phyloP scores from a whole-genome alignment of 2,888 invertebrate species.

The Lordiphosa fenestrarum region DNA sequence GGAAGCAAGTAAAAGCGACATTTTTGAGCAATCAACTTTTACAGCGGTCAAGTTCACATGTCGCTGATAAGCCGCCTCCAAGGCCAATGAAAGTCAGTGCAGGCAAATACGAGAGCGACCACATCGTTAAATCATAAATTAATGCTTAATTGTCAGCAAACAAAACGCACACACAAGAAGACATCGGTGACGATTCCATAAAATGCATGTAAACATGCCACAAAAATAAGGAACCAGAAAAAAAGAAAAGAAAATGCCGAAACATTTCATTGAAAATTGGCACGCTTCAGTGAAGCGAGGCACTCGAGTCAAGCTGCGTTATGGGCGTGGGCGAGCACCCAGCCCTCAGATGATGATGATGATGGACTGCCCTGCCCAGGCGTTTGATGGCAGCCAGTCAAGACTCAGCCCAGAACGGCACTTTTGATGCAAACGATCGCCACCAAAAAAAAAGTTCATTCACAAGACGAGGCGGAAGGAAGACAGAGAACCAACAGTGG shows the following conservation, averaged over 20 bases:
- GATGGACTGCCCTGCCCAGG: conserved; percentile 53
- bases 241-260: conserved; percentile 47
- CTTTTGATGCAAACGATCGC: conserved; percentile 46
- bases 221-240: conserved; percentile 38
- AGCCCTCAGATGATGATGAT: conserved; percentile 24
- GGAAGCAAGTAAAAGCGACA: conserved; percentile 9
- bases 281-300: conserved; percentile 67
- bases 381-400: conserved; percentile 27
- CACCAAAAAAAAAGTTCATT: conserved; percentile 45
- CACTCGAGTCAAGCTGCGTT: conserved; percentile 21
- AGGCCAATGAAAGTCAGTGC: conserved; percentile 1
- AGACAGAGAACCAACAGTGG: conserved; percentile 28
- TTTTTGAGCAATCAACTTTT: conserved; percentile 22
- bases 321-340: conserved; percentile 44
- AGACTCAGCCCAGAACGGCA: conserved; percentile 48
- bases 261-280: conserved; percentile 67
- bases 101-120: too few relatives aligned
- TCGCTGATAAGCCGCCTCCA: conserved; percentile 9
- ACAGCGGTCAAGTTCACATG: conserved; percentile 19
- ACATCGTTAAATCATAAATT: conserved; percentile 20
- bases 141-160: conserved; percentile 20
- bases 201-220: conserved; percentile 37
- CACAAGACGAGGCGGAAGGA: conserved; percentile 39
- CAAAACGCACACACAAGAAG: conserved; percentile 1
- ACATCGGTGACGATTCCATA: conserved; percentile 28